Conservation (phyloP, 1,140 invertebrate species). For the Drosophila micromelanica region DNA sequence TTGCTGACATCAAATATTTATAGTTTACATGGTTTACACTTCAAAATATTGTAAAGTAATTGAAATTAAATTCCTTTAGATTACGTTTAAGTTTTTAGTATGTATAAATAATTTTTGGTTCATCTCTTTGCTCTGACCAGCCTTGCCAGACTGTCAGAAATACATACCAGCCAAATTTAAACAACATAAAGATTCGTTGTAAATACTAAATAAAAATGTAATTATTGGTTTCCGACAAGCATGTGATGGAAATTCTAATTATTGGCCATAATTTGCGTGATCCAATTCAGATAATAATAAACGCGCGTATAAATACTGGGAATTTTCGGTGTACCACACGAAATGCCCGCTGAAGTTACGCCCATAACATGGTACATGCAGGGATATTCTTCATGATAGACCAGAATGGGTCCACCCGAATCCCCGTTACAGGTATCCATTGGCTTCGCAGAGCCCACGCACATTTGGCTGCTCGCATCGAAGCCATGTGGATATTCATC, state of each 20-base stretch:
- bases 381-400: constrained; percentile 57
- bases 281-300: constrained; percentile 75
- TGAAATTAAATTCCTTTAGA: too few species aligned
- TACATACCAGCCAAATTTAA: constrained; percentile 4
- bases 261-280: constrained; percentile 30
- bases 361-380: constrained; percentile 79
- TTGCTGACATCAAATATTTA: too few species aligned
- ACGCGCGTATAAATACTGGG: constrained; percentile 77
- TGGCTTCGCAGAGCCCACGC: constrained; percentile 87
- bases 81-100: too few species aligned
- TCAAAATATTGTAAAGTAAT: too few species aligned
- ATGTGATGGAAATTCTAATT: background rate
- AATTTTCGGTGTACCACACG: constrained; percentile 62
- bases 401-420: constrained; percentile 73
- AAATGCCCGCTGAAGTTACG: constrained; percentile 67
- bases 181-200: background rate
- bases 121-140: background rate
- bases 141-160: constrained; percentile 26
- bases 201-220: too few species aligned
- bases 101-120: background rate
- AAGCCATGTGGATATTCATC: constrained; percentile 85
- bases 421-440: constrained; percentile 84
- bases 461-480: constrained; percentile 86
- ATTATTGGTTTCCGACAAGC: too few species aligned
- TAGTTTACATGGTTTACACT: too few species aligned